Evolutionary conservation across 2,113 vertebrate genomes (phyloP).

Genomic region (Patagioenas fasciata): DNA sequence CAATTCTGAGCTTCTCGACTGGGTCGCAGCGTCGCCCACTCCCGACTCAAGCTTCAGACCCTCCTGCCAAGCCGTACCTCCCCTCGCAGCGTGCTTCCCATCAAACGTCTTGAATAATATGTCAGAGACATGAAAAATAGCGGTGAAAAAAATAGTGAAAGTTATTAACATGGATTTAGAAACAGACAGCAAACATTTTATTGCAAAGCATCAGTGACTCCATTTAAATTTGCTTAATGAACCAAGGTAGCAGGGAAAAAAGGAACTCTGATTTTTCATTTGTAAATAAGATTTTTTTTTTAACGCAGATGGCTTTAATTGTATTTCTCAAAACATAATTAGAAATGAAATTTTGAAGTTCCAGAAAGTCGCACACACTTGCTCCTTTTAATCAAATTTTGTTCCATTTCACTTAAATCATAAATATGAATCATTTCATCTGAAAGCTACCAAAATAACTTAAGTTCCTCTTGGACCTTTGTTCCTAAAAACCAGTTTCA

Average conservation of each 20-base stretch:
- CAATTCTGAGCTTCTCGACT: rapidly evolving
- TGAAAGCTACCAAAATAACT: slow-evolving; percentile 10
- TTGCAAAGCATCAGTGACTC: slow-evolving; percentile 35
- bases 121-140: neutral
- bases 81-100: neutral
- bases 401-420: slow-evolving; percentile 51
- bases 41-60: neutral
- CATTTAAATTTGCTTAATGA: slow-evolving; percentile 70
- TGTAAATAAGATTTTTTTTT: slow-evolving; percentile 68
- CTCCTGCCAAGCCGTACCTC: neutral
- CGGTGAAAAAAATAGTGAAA: neutral
- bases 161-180: slow-evolving; percentile 38
- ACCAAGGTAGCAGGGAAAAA: slow-evolving; percentile 33
- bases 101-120: neutral
- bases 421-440: neutral
- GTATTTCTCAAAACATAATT: slow-evolving; percentile 48
- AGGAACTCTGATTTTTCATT: slow-evolving; percentile 49
- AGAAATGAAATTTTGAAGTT: slow-evolving; percentile 55
- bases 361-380: slow-evolving; percentile 42
- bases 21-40: neutral
- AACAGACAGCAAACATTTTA: neutral
- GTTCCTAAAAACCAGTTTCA: neutral
- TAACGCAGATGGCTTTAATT: slow-evolving; percentile 58
- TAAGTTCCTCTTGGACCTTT: neutral
- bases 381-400: slow-evolving; percentile 58